Evolutionary conservation across 1,140 invertebrate species (phyloP), one percentile per base, ranked within the genome.

Genomic region (Macrotrachela quadricornifera): DNA sequence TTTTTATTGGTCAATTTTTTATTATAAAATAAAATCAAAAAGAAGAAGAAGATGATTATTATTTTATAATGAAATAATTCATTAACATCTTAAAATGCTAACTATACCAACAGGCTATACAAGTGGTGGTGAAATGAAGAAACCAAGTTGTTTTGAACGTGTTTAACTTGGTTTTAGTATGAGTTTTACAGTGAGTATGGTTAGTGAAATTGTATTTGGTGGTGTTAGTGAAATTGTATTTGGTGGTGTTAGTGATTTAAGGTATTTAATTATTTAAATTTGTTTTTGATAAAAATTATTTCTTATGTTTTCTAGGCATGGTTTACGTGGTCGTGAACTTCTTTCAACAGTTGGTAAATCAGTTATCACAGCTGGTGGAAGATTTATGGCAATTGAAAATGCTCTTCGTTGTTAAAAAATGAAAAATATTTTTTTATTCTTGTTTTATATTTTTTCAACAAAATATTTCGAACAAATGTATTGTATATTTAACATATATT

Each of bases 291-390:
- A n/a, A n/a, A 30, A 8, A 30, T 30, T 2, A 30, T 30, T 30
- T 30, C 8, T 30, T 30, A 4, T 8, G 21, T 30, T 8, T n/a
- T 30, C 3, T 46, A 91, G 87, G 73, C 81, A 82, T 68, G 88
- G 90, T 51, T 68, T 88, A 18, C 75, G 90, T 67, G 88, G 90
- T 15, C 73, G 80, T 61, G 87, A 95, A 71, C 68, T 95, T 45
- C 77, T 94, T 42, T 81, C 84, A 66, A 86, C 79, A 59, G 83
- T 94, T 50, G 87, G 86, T 38, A 96, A 92, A 77, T 79, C 83
- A 8, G 94, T 94, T 87, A 49, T 92, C 41, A 87, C 94, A 75
- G 85, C 85, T 58, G 90, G 87, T 49, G 88, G 86, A 30, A 90
- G 85, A 56, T 96, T 96, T 70, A 91, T 95, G 85, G 70, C 73